Evolutionary conservation across 2,888 invertebrate genomes (phyloP), one percentile per base, ranked within the genome.

Genomic region (Stenotaenia linearis): DNA sequence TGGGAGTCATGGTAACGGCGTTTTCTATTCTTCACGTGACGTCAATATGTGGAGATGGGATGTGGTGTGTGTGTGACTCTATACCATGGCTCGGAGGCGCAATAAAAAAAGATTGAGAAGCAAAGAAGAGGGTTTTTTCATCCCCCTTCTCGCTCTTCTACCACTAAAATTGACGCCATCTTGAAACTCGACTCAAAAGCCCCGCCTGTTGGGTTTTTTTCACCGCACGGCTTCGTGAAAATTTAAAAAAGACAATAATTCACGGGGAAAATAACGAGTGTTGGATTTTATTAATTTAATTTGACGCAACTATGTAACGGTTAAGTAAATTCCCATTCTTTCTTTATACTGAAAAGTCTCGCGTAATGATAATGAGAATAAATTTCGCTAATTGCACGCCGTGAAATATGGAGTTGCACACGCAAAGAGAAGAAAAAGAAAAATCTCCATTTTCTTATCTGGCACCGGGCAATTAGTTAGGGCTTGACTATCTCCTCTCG

Each of bases 361-460:
- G 32, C 75, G 18, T 75, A 75, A 75, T 75, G 75, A 75, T 75
- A 75, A 75, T 75, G 75, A 75, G 75, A 75, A 75, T 75, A 75
- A 75, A 75, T 75, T 75, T 75, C 75, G 10, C 30, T 75, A 75
- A 75, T 75, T 75, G 75, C 75, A 9, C 12, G 75, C 75, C 32
- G n/a, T 75, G 75, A 75, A 75, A 75, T 75, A 75, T 32, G 28
- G 75, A 40, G 40, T 40, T 40, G 40, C 40, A 15, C 9, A 40
- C 2, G 15, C 2, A 15, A 40, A 15, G 40, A 15, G 15, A 15
- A 40, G 12, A 15, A 40, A 40, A 40, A 12, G 40, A 40, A 40
- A 40, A 40, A 40, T 40, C 40, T 40, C 40, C 40, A 40, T 40
- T 40, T 7, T 40, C 40, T 40, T 40, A 40, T 40, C 40, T 40